phyloP scores from a whole-genome alignment of 2,888 invertebrate species.

The Drosophila meridionalis region DNA sequence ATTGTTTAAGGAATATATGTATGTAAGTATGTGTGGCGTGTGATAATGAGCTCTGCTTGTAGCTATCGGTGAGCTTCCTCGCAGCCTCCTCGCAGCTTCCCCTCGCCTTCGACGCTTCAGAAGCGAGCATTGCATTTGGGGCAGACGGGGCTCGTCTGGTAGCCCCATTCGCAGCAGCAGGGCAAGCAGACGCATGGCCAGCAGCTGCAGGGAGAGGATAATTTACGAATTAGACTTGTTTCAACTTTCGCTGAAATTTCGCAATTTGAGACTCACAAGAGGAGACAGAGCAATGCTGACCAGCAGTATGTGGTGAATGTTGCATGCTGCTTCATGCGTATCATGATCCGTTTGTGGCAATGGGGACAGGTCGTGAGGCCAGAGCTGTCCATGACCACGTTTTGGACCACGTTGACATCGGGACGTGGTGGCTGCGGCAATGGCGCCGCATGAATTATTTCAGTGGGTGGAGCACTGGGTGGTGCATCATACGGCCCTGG shows the following conservation, averaged over 20 bases:
- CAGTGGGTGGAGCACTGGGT: slow-evolving; percentile 40
- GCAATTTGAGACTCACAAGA: slow-evolving; percentile 35
- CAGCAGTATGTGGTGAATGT: slow-evolving; percentile 50
- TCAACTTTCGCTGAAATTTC: too few relatives aligned
- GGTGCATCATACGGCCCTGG: background rate
- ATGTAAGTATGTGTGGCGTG: background rate
- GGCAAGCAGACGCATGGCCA: slow-evolving; percentile 66
- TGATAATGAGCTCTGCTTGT: background rate
- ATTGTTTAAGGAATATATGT: background rate
- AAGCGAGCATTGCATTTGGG: slow-evolving; percentile 65
- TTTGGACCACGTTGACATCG: background rate
- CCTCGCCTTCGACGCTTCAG: slow-evolving; percentile 17
- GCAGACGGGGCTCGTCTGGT: slow-evolving; percentile 53
- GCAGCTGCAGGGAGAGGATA: slow-evolving; percentile 30
- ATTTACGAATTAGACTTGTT: too few relatives aligned
- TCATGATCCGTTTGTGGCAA: slow-evolving; percentile 35
- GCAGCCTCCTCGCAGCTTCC: background rate
- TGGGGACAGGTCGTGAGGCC: slow-evolving; percentile 56
- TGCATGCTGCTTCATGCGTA: slow-evolving; percentile 52
- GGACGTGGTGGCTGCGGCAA: slow-evolving; percentile 4
- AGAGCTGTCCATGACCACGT: slow-evolving; percentile 28
- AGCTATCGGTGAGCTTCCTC: background rate
- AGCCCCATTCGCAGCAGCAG: slow-evolving; percentile 63
- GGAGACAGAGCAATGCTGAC: slow-evolving; percentile 52
- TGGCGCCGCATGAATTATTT: slow-evolving; percentile 3